These are phyloP conservation scores for Rhabdophis nuchalis DNA, from an alignment of 2,797 vertebrate species.

Conservation along the genomic window DNA sequence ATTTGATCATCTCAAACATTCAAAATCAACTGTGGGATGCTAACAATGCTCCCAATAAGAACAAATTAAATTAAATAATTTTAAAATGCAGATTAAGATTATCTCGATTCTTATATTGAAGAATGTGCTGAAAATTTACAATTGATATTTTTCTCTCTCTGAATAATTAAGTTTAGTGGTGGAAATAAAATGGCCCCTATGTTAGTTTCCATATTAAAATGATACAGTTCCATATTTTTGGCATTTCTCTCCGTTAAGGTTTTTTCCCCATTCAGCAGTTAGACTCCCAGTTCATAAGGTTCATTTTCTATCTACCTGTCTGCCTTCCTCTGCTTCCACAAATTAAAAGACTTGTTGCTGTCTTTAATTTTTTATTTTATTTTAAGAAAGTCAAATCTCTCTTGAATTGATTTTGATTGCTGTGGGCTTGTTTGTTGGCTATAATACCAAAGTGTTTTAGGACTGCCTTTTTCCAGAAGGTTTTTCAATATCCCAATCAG, in stretches of 20 bases:
- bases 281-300: background rate
- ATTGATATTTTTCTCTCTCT: background rate
- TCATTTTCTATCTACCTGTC: background rate
- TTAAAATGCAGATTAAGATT: background rate
- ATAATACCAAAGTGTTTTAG: background rate
- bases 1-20: background rate
- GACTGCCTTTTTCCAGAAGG: background rate
- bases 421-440: background rate
- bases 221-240: background rate
- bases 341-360: background rate
- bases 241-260: background rate
- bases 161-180: background rate
- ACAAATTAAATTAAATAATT: background rate
- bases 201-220: background rate
- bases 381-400: background rate
- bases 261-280: background rate
- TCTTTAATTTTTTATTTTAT: background rate
- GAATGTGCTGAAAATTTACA: background rate
- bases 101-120: background rate
- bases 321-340: background rate
- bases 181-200: background rate
- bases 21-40: background rate
- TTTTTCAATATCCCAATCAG: background rate
- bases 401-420: background rate
- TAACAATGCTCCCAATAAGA: background rate